Base-by-base conservation (phyloP, 2,888 invertebrate species). In the Corbicula japonica region DNA sequence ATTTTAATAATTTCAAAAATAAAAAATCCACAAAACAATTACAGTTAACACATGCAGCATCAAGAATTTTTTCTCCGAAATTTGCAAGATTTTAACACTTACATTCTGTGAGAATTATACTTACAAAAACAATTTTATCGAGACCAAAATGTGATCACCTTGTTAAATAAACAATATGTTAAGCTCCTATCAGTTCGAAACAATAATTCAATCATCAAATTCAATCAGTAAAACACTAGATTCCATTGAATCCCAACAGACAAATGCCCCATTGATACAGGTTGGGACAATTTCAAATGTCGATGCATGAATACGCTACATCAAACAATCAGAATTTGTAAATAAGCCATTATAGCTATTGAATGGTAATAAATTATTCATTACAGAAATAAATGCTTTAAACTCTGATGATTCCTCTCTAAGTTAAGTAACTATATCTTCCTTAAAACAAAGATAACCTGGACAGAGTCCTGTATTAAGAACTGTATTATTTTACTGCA, bases 151-250 rank as follows among this genome's bases (percentile, higher is more conserved):
- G n/a, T n/a, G 21, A 58, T 35, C 58, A 35, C 35, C 21, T 28
- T 58, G 58, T 58, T 28, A 18, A 35, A n/a, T 23, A 58, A n/a
- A 58, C 35, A 35, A 34, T 35, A n/a, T n/a, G n/a, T n/a, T n/a
- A n/a, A n/a, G n/a, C 58, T 23, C 2, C 10, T 15, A 21, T 35
- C 21, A 8, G 34, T 23, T 58, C 35, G 28, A 35, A 21, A 58
- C 58, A 58, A 58, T 58, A 58, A n/a, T n/a, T 35, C 35, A 58
- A 58, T 58, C 58, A 58, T n/a, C 58, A 35, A n/a, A 34, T 28
- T 58, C 34, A 35, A 65, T 65, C 65, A 38, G 26, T 34, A 65
- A 65, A 50, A 65, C 62, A 65, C 23, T 26, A 65, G 65, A 50
- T 52, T 65, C 35, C 34, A 34, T 48, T 52, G 50, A 52, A 63